Percentiles rank a stretch among this genome's conserved stretches.
phyloP scores from a whole-genome alignment of 2,888 invertebrate genomes.

The Molanna angustata region DNA sequence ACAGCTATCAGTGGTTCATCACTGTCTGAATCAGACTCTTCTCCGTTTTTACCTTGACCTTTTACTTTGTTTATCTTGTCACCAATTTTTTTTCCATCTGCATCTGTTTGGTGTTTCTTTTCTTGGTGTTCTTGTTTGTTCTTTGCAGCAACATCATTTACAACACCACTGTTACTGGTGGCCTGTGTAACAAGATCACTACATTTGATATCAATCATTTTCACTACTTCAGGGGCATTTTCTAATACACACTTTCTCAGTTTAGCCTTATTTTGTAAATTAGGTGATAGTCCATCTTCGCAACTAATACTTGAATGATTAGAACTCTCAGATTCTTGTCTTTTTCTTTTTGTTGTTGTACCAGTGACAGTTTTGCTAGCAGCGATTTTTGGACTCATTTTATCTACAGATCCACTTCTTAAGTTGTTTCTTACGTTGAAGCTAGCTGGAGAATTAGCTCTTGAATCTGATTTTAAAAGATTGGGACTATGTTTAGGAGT shows the following conservation, averaged over 20 bases:
- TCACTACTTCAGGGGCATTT: slow-evolving; percentile 43
- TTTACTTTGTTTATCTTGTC: slow-evolving; percentile 25
- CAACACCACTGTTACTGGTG: slow-evolving; percentile 16
- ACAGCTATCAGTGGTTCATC: slow-evolving; percentile 77
- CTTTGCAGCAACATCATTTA: slow-evolving; percentile 9
- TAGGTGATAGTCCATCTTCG: slow-evolving; percentile 50
- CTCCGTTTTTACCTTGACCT: slow-evolving; percentile 38
- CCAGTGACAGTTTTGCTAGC: slow-evolving; percentile 33
- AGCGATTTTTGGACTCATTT: slow-evolving; percentile 41
- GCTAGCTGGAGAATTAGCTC: slow-evolving; percentile 45
- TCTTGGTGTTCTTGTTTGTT: slow-evolving; percentile 18
- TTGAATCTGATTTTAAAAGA: slow-evolving; percentile 39
- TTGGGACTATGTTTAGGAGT: slow-evolving; percentile 51
- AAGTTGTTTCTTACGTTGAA: slow-evolving; percentile 41
- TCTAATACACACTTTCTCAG: slow-evolving; percentile 30
- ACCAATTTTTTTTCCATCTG: slow-evolving; percentile 14
- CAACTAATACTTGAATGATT: slow-evolving; percentile 63
- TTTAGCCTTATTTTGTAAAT: slow-evolving; percentile 37
- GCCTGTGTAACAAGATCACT: slow-evolving; percentile 40
- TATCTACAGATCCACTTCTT: slow-evolving; percentile 45
- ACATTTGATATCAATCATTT: slow-evolving; percentile 43
- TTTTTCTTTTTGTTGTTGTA: slow-evolving; percentile 63
- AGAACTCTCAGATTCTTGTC: slow-evolving; percentile 77
- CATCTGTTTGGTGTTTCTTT: slow-evolving; percentile 14
- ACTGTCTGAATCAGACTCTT: slow-evolving; percentile 72